Conservation (phyloP, 1,140 invertebrate genomes). For the Temnothorax nylanderi region DNA sequence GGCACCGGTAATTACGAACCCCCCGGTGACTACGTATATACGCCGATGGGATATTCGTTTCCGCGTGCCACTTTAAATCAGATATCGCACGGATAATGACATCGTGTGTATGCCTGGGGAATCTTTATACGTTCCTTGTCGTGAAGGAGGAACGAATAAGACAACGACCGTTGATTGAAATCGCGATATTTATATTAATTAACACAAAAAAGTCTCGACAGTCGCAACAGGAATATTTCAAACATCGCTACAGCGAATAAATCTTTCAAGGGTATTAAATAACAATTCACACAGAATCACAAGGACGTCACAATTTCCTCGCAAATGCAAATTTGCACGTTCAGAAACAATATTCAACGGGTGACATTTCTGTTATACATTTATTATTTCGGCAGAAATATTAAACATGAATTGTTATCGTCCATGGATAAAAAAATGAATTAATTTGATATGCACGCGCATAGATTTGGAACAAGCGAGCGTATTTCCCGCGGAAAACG, state of each 20-base stretch:
- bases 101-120: slow-evolving; percentile 15
- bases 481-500: slow-evolving; percentile 40
- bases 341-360: neutral
- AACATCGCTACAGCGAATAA: neutral
- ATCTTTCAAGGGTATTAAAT: neutral
- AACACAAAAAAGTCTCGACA: neutral
- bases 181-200: slow-evolving; percentile 48
- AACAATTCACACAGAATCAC: slow-evolving; percentile 1
- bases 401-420: slow-evolving; percentile 25
- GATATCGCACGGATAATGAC: slow-evolving; percentile 53
- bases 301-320: neutral
- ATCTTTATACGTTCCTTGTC: slow-evolving; percentile 2
- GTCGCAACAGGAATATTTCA: neutral
- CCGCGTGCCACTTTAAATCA: slow-evolving; percentile 56
- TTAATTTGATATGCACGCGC: slow-evolving; percentile 31
- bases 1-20: slow-evolving; percentile 71
- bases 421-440: neutral
- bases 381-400: slow-evolving; percentile 21
- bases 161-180: slow-evolving; percentile 32
- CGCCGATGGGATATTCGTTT: slow-evolving; percentile 55
- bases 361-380: neutral
- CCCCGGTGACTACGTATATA: slow-evolving; percentile 63
- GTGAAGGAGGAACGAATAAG: slow-evolving; percentile 4
- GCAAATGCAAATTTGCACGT: neutral
- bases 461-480: slow-evolving; percentile 36